A percentile compares a stretch with the other conserved stretches of the same genome.
Evolutionary conservation across 2,888 invertebrate species (phyloP).

Genomic region (Thereva nobilitata): DNA sequence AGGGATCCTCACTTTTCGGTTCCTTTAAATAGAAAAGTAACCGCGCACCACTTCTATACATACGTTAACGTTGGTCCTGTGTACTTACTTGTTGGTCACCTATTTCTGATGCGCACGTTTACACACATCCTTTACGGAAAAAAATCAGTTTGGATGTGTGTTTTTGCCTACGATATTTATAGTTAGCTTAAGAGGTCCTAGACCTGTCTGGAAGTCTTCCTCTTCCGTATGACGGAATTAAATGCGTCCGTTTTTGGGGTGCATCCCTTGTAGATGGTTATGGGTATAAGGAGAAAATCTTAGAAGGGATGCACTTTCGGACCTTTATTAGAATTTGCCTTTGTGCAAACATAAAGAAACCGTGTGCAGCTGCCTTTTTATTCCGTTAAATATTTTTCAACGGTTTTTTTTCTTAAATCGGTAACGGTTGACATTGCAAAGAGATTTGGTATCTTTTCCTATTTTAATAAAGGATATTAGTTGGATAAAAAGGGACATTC

Average conservation of each 20-base stretch:
- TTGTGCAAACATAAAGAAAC: not conserved
- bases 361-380: not conserved
- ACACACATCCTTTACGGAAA: no score
- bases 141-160: no score
- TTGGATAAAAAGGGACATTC: no score
- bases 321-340: not conserved
- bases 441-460: no score
- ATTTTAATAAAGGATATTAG: no score
- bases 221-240: not conserved
- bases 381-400: not conserved
- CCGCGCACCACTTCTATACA: no score
- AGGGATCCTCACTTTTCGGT: slow-evolving; percentile 33
- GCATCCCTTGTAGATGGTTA: not conserved
- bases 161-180: no score
- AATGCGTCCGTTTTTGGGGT: not conserved
- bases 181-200: not conserved
- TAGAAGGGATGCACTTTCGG: not conserved
- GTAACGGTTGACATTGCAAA: no score
- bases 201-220: not conserved
- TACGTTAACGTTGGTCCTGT: no score
- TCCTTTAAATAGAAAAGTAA: slow-evolving; percentile 28
- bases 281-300: not conserved
- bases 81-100: no score
- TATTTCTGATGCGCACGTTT: no score
- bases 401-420: no score